Conservation (phyloP, 2,888 invertebrate genomes). For the Rhimphoctona megacephalus region DNA sequence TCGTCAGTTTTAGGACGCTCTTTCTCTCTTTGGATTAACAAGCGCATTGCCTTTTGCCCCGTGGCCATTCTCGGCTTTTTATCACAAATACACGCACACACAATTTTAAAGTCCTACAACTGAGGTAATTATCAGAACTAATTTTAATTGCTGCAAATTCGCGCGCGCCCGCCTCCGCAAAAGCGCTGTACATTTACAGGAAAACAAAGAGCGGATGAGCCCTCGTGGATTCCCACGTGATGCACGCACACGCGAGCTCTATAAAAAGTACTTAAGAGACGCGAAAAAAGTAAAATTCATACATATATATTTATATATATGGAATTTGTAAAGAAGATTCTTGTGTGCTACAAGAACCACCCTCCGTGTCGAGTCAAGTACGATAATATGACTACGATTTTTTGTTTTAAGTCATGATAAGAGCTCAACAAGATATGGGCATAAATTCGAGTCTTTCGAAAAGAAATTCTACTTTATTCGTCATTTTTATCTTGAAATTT, state of each 20-base stretch:
- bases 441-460: background rate
- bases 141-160: conserved; percentile 83
- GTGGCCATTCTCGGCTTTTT: conserved; percentile 25
- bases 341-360: conserved; percentile 61
- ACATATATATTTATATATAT: conserved; percentile 9
- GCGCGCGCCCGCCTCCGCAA: conserved; percentile 72
- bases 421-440: background rate
- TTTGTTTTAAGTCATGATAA: conserved; percentile 49
- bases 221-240: conserved; percentile 79
- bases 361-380: conserved; percentile 77
- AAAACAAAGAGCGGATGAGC: conserved; percentile 83
- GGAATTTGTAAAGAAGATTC: conserved; percentile 30
- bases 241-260: conserved; percentile 59
- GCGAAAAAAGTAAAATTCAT: conserved; percentile 17
- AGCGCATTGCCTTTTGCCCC: conserved; percentile 70
- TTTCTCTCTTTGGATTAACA: conserved; percentile 73
- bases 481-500: no score
- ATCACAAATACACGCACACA: conserved; percentile 51
- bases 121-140: conserved; percentile 83
- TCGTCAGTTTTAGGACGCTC: conserved; percentile 77
- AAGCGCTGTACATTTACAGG: conserved; percentile 50
- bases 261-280: conserved; percentile 62
- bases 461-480: no score
- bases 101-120: conserved; percentile 59
- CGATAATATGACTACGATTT: conserved; percentile 74